phyloP scores from a whole-genome alignment of 1,140 invertebrate species.

The Rhyzopertha dominica region DNA sequence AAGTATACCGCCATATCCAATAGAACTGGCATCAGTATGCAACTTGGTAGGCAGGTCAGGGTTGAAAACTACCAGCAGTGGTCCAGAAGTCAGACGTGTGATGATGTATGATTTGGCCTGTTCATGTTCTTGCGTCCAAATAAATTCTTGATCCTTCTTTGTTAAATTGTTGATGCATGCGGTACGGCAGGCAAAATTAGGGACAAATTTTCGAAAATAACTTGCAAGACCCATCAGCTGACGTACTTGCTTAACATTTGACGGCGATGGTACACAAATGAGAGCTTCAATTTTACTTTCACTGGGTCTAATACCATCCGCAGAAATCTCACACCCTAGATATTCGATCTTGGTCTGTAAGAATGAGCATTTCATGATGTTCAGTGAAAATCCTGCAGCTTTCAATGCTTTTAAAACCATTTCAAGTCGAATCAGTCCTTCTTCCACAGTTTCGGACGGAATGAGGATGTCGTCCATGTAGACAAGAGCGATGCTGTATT shows the following conservation, averaged over 20 bases:
- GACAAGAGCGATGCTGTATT: constrained; percentile 27
- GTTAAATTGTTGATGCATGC: constrained; percentile 32
- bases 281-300: constrained; percentile 32
- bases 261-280: constrained; percentile 27
- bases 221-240: constrained; percentile 30
- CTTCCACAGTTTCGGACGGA: constrained; percentile 22
- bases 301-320: constrained; percentile 20
- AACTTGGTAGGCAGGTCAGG: constrained; percentile 28
- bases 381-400: constrained; percentile 15
- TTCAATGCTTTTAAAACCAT: constrained; percentile 20
- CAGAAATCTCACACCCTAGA: constrained; percentile 29
- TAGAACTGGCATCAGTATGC: constrained; percentile 40
- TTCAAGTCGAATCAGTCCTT: constrained; percentile 21
- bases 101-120: constrained; percentile 27
- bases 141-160: constrained; percentile 32
- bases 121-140: constrained; percentile 29
- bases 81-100: constrained; percentile 17
- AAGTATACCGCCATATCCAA: constrained; percentile 37
- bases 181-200: constrained; percentile 32
- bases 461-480: constrained; percentile 32
- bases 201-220: constrained; percentile 38
- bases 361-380: constrained; percentile 35
- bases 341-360: constrained; percentile 28
- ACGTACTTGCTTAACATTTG: constrained; percentile 34
- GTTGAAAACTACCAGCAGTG: constrained; percentile 41